Base-by-base conservation (phyloP, 30 jellyfish, hydroid and myxozoan genomes). In the Chrysaora quinquecirrha region DNA sequence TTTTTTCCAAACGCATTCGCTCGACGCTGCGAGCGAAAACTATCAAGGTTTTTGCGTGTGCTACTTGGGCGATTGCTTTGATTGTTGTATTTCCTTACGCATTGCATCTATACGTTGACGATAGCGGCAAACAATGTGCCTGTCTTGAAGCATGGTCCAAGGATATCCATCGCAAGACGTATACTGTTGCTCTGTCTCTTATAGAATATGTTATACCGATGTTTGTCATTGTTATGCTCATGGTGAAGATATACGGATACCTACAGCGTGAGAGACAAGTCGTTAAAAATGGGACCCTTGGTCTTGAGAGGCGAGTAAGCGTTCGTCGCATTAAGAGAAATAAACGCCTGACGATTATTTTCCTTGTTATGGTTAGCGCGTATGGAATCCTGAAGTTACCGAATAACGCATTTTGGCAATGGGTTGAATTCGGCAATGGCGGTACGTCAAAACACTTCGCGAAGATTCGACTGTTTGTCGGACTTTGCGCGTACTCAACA, bases 401-500 rank as follows among this genome's bases (percentile, higher is more conserved):
- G 12, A 86, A 86, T 25, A 86, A 86, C 46, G 80, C 71, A 25
- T 76, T 86, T 63, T 86, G 96, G 96, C 81, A 73, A 34, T 52
- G 86, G 96, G 75, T 71, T 12, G 96, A 86, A 73, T 86, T 86
- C 30, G 89, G 84, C 1, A 75, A 65, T 70, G 76, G 85, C 11
- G 64, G 58, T 28, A 3, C 43, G 1, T 1, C 70, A 6, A 54
- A 47, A 11, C 85, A 75, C 34, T 12, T 33, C 18, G 30, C 25
- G 12, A 76, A 34, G 0, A 82, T 75, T 23, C 85, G 69, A 3
- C n/a, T 83, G 12, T 71, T 83, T 28, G 96, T 86, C 22, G 96
- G 85, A 16, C 76, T 86, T 4, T 86, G 84, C 23, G 80, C 96
- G 0, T 86, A 86, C 69, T 75, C 96, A 50, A 86, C 96, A 20